Conservation (phyloP, 1,140 invertebrate species). For the Andricus grossulariae region DNA sequence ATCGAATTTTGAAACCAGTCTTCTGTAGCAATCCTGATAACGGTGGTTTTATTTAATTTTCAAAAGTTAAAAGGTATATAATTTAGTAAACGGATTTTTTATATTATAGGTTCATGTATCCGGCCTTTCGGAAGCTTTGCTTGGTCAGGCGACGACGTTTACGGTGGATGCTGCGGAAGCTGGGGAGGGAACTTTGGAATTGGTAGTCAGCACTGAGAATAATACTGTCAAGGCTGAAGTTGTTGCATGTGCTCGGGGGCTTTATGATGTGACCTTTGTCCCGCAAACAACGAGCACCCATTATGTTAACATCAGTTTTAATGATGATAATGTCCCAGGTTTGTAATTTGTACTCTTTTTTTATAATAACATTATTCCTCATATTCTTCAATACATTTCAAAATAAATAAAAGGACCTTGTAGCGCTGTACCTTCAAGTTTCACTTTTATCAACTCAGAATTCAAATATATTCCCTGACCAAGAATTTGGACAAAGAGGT, state of each 20-base stretch:
- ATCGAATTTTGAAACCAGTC: neutral
- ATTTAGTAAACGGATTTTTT: neutral
- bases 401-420: no score
- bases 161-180: conserved; percentile 96
- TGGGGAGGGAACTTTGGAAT: conserved; percentile 95
- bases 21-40: neutral
- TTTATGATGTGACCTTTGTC: conserved; percentile 98
- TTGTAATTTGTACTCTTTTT: neutral
- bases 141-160: conserved; percentile 91
- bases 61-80: neutral
- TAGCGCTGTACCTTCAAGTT: no score
- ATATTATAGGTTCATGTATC: conserved; percentile 69
- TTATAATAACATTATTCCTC: neutral
- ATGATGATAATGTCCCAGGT: conserved; percentile 93
- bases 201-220: conserved; percentile 94
- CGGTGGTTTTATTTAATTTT: neutral
- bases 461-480: no score
- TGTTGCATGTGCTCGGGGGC: conserved; percentile 90
- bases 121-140: conserved; percentile 71
- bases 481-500: no score
- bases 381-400: no score
- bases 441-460: no score
- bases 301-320: conserved; percentile 97
- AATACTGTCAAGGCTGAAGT: conserved; percentile 92
- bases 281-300: conserved; percentile 93